Evolutionary conservation across 2,888 invertebrate species (phyloP), one percentile per base, ranked within the genome.

Genomic region (Heterodera filipjevi): DNA sequence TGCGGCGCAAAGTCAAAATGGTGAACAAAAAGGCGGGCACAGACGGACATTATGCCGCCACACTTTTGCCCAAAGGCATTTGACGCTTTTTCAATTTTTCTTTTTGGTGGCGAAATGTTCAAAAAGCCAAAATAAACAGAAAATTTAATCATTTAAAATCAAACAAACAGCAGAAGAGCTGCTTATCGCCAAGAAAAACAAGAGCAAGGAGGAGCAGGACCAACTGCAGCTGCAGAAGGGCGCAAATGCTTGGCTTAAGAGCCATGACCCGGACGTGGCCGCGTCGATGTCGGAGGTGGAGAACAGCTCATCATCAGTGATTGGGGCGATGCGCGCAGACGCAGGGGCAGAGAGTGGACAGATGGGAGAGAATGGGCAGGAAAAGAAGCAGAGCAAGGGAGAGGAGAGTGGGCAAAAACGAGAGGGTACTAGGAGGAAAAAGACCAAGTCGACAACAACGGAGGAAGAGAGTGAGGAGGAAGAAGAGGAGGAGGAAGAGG

Each of bases 401-500:
- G 32, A 68, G 22, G 33, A 68, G 33, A 68, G 35, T n/a, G 27
- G 0, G 59, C 46, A 70, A n/a, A 39, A 30, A 19, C 73, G 49
- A 81, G 49, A 84, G 59, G 12, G 85, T 84, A 27, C 85, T 6
- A 85, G 33, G 85, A 85, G 68, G 86, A 85, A 49, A 84, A 84
- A 27, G 59, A 53, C 53, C 14, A 27, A 49, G 8, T 49, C n/a
- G 85, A 85, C 35, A 83, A 84, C 59, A 5, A 59, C 59, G 82
- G 86, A 83, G 68, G 82, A 82, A 44, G 82, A 83, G 10, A 85
- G 85, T 27, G 85, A 84, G 19, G 86, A 86, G 27, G 85, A 85
- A 35, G 87, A 87, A 64, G 85, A 85, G 46, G 86, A 84, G 16
- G 84, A 84, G 30, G 86, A 85, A 46, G 84, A 85, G 33, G 84